Percentiles rank a stretch among this genome's conserved stretches.
phyloP scores from a whole-genome alignment of 2,888 invertebrate species.

The Lobophora halterata region DNA sequence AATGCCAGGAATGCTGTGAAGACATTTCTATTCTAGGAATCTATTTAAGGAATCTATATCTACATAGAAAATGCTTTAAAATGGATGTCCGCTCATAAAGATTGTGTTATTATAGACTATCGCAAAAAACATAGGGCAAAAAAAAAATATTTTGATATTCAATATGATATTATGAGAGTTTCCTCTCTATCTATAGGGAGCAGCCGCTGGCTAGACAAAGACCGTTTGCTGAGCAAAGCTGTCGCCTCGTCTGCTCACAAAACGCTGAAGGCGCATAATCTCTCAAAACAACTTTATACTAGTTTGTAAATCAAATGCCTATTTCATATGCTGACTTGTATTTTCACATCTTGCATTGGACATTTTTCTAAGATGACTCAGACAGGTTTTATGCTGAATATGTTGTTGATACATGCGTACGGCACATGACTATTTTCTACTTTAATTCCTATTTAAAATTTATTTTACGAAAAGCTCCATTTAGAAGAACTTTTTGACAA shows the following conservation, averaged over 20 bases:
- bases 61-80: no score
- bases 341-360: slow-evolving; percentile 6
- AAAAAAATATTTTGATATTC: no score
- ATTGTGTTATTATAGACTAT: no score
- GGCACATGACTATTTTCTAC: not conserved
- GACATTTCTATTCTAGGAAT: no score
- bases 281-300: slow-evolving; percentile 17
- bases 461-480: not conserved
- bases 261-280: slow-evolving; percentile 20
- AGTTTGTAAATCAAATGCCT: slow-evolving; percentile 7
- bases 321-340: slow-evolving; percentile 7
- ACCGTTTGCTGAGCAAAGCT: slow-evolving; percentile 5
- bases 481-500: not conserved
- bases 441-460: not conserved
- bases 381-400: slow-evolving; percentile 1
- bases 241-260: slow-evolving; percentile 13
- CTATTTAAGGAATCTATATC: no score
- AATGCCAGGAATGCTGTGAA: no score
- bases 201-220: slow-evolving; percentile 11
- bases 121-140: no score
- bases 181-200: not conserved
- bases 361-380: slow-evolving; percentile 15
- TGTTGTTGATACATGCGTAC: not conserved
- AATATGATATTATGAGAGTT: no score
- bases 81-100: no score